Base-by-base conservation (phyloP, 30 jellyfish, hydroid and myxozoan genomes). In the Aurelia sp. region DNA sequence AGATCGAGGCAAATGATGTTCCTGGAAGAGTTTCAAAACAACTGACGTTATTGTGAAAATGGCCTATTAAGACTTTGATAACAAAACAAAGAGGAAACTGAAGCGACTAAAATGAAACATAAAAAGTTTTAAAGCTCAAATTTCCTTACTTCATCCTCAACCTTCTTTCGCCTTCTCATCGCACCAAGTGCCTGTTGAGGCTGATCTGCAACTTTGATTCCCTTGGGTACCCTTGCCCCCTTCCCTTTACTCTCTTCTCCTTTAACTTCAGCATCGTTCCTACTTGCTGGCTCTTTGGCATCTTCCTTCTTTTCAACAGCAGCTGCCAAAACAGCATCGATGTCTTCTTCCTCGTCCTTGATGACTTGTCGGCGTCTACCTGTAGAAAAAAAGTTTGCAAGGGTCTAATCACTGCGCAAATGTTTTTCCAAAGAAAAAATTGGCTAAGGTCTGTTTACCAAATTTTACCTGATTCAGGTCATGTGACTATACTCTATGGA, bases 81-180 rank as follows among this genome's bases (percentile, higher is more conserved):
- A 2, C 33, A 27, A 27, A 27, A 27, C 33, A 27, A 27, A 27
- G 33, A 27, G 2, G 33, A 27, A 27, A 27, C 33, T 0, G 33
- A 27, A 27, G 33, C 33, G 33, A 27, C 33, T 0, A 27, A 27
- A 27, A 27, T 27, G 33, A 27, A 44, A 12, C 69, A 4, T 59
- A 59, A 59, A 13, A 35, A 59, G 6, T 59, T n/a, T n/a, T 3
- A 59, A n/a, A 13, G 11, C 6, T 5, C 6, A 57, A n/a, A 13
- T 66, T 10, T 10, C 15, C 87, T 76, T 33, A 76, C 87, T 78
- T 76, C 87, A 37, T 76, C 87, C 11, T 58, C 78, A n/a, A 76
- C 40, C 47, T 27, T 76, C 35, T 47, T 59, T 61, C 87, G 58
- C 20, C 87, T 70, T 31, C 87, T 59, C n/a, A 50, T 57, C 18